Evolutionary conservation across 2,797 vertebrate species (phyloP), one percentile per base, ranked within the genome.

Genomic region (Morus bassanus): DNA sequence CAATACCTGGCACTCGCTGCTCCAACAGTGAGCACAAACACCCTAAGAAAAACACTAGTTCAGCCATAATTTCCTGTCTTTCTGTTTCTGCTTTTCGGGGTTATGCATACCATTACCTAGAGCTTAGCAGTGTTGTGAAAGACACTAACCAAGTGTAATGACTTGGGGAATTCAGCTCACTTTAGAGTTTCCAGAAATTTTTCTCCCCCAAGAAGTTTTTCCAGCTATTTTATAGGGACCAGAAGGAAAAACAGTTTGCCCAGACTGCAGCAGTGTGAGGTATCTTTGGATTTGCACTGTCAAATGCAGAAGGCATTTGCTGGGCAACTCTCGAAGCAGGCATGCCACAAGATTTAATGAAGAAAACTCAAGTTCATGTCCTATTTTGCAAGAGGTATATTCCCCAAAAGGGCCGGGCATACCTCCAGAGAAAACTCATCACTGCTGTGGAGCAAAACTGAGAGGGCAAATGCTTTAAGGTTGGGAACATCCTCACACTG

Each of bases 41-140:
- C 93, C 93, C 95, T 94, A 96, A 97, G 96, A 97, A 97, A 97
- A 97, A 97, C 96, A 97, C 95, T 7, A 37, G 73, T 91, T 97
- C 96, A 97, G 96, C 94, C 96, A 97, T 97, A 96, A 97, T 97
- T 97, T 97, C 95, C 96, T 97, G 97, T 89, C 94, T 96, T 94
- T 97, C 95, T 97, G 92, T 97, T 96, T 97, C 95, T 97, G 88
- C 89, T 96, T 88, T 88, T 94, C 13, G 51, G 86, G 93, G 92
- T 96, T 97, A 95, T 95, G 95, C 96, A 97, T 96, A 96, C 89
- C 93, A 95, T 95, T 97, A 97, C 92, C 91, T 92, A 95, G 78
- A 93, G 94, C 72, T 96, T 95, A 95, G 89, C 91, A 85, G 92
- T 93, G 92, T 96, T 97, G 91, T 93, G 96, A 97, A 97, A 97